Evolutionary conservation across 1,140 invertebrate genomes (phyloP).

Genomic region (Spodoptera litura): DNA sequence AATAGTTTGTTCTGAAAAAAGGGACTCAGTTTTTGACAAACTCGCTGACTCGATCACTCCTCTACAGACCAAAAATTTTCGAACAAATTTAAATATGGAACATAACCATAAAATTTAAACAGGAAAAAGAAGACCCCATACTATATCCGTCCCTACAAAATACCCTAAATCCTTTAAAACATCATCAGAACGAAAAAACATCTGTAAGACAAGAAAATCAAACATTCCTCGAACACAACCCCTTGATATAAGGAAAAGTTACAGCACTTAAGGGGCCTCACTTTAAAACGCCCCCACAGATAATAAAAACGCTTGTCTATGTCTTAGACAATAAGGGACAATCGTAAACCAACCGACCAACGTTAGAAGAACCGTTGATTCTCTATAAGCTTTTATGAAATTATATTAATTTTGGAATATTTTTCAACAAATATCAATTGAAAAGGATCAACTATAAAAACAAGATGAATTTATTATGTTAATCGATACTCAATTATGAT

Average conservation of each 20-base stretch:
- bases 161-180: background rate
- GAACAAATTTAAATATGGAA: no score
- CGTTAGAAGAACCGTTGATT: slow-evolving; percentile 46
- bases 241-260: slow-evolving; percentile 55
- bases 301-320: slow-evolving; percentile 82
- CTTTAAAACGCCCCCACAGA: slow-evolving; percentile 80
- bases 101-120: no score
- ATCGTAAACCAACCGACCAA: slow-evolving; percentile 65
- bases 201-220: slow-evolving; percentile 34
- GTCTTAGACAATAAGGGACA: slow-evolving; percentile 78
- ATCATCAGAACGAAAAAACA: slow-evolving; percentile 30
- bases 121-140: background rate
- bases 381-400: background rate
- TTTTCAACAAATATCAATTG: background rate
- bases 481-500: background rate
- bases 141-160: background rate
- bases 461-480: no score
- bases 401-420: no score
- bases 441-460: background rate
- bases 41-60: no score
- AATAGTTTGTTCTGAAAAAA: no score
- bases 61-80: no score
- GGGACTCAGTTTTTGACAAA: no score
- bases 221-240: slow-evolving; percentile 39
- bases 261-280: slow-evolving; percentile 76